Base-by-base conservation (phyloP, 1,140 invertebrate genomes). In the Rhagoletis pomonella region DNA sequence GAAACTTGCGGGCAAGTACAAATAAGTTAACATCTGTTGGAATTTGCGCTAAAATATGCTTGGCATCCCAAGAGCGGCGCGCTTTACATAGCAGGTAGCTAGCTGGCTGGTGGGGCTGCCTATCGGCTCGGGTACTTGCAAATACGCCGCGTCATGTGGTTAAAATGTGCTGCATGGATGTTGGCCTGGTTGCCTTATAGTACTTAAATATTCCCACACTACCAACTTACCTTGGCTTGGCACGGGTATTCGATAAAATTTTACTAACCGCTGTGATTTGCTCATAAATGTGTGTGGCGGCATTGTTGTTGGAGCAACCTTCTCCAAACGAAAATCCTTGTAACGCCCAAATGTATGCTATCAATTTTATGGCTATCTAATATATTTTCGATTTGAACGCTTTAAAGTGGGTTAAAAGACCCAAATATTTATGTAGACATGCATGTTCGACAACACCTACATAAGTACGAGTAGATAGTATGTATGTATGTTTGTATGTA, bases 1-100 rank as follows among this genome's bases (percentile, higher is more conserved):
- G 6, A 12, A 6, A 9, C 7, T 67, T 67, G 64, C 64, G 29
- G 19, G 2, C 39, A 42, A 67, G 19, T 67, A 67, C 64, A 67
- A 67, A 62, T n/a, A 62, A 62, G 60, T n/a, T 62, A 17, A 12
- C 67, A 73, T 17, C 12, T 73, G 67, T 73, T 47, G 67, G 67
- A 73, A 73, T 73, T 73, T 73, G 67, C 42, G 67, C 2, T 73
- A 47, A 73, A 73, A 47, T 73, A 47, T 73, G 67, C 42, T 73
- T 73, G 67, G 14, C 44, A 73, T 73, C 7, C 67, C 39, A 73
- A 73, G 42, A 44, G 42, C 67, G 42, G 67, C 42, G 67, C 67
- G 29, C 29, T 29, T 29, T 29, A 29, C 29, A 39, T 44, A 42
- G 5, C 67, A 73, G 29, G 29, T 14, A 4, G 29, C 29, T 14